These are phyloP conservation scores for Samia ricini DNA, from an alignment of 1,140 invertebrate species.

Conservation along the genomic window DNA sequence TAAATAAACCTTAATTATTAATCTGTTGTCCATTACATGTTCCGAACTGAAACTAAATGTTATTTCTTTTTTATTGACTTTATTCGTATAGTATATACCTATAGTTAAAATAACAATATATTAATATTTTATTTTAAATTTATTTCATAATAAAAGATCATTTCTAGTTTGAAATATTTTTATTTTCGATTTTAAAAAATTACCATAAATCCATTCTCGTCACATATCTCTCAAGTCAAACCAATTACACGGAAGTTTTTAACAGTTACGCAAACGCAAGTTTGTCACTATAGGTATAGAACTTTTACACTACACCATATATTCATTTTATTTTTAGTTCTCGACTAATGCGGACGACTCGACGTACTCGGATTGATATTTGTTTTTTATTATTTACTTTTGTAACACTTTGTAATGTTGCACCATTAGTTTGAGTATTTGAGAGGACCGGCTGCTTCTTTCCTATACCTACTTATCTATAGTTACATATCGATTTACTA, in stretches of 20 bases:
- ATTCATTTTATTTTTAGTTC: slow-evolving; percentile 68
- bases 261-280: no score
- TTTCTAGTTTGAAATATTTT: background rate
- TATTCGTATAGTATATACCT: no score
- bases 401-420: slow-evolving; percentile 63
- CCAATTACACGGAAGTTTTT: slow-evolving; percentile 42
- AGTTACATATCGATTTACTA: background rate
- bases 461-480: background rate
- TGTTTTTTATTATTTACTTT: slow-evolving; percentile 64
- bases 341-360: slow-evolving; percentile 43
- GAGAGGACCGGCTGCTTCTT: slow-evolving; percentile 33
- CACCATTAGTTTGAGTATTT: slow-evolving; percentile 57
- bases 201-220: slow-evolving; percentile 29
- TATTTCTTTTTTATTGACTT: no score
- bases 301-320: slow-evolving; percentile 59
- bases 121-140: no score
- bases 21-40: no score
- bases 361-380: slow-evolving; percentile 49
- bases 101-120: no score
- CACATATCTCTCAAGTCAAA: slow-evolving; percentile 41
- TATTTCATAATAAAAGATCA: no score
- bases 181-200: background rate
- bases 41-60: no score
- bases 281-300: slow-evolving; percentile 56
- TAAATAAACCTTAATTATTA: no score